Evolutionary conservation across 2,113 vertebrate genomes (phyloP).

Genomic region (Ploceus nigricollis): DNA sequence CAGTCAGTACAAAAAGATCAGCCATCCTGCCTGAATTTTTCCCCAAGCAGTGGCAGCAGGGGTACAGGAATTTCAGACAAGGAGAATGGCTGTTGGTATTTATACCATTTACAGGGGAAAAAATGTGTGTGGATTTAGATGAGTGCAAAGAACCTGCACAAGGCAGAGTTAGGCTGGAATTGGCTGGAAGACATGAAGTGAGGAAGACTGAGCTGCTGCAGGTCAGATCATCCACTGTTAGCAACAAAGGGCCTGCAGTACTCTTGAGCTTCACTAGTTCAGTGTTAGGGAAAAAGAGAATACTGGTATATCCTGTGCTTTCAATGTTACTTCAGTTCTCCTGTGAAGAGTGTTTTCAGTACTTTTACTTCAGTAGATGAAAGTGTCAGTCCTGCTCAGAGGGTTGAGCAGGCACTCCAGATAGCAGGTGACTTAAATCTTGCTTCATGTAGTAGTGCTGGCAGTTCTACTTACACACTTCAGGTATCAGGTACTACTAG

Average conservation of each 20-base stretch:
- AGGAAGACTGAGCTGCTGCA: neutral
- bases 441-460: neutral
- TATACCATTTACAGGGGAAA: neutral
- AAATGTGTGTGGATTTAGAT: neutral
- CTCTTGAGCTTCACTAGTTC: neutral
- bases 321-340: neutral
- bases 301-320: neutral
- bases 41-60: neutral
- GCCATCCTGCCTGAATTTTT: neutral
- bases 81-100: neutral
- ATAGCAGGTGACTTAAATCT: neutral
- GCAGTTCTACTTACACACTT: neutral
- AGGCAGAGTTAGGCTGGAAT: neutral
- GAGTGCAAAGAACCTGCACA: neutral
- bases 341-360: neutral
- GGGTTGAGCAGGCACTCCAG: neutral
- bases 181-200: neutral
- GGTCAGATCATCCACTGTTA: neutral
- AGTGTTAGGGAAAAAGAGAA: neutral
- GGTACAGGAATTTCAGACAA: neutral
- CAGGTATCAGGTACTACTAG: conserved; percentile 33
- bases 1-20: neutral
- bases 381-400: neutral
- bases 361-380: neutral
- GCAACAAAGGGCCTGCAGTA: neutral